Conservation (phyloP, 2,113 vertebrate species). For the Numenius arquata region DNA sequence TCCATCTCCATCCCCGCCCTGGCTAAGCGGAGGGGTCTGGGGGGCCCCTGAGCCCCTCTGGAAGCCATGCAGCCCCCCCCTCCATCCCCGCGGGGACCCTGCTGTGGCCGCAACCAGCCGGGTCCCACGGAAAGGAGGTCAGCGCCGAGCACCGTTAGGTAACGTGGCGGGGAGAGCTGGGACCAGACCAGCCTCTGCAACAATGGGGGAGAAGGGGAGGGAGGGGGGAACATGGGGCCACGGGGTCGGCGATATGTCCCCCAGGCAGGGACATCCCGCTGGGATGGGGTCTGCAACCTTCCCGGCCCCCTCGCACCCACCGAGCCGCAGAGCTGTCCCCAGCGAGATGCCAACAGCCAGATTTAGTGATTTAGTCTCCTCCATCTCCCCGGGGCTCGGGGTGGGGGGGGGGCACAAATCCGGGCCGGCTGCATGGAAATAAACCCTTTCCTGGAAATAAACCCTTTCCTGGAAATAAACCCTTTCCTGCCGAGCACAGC, state of each 20-base stretch:
- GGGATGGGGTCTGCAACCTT: neutral
- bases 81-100: fast-evolving
- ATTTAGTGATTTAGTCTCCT: neutral
- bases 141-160: neutral
- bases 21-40: fast-evolving
- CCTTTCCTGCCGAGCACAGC: neutral
- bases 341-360: neutral
- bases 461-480: constrained; percentile 22
- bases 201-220: fast-evolving
- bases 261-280: fast-evolving
- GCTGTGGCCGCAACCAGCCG: neutral
- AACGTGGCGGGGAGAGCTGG: neutral
- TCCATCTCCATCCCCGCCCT: neutral
- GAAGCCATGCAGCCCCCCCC: neutral
- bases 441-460: constrained; percentile 36
- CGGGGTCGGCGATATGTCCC: neutral
- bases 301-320: fast-evolving
- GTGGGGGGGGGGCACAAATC: neutral
- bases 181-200: neutral
- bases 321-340: neutral
- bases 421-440: neutral
- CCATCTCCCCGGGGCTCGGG: fast-evolving
- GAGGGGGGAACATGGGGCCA: neutral
- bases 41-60: fast-evolving
- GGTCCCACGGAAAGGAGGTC: neutral